Evolutionary conservation across 2,113 vertebrate species (phyloP), one percentile per base, ranked within the genome.

Genomic region (Myotis yumanensis): DNA sequence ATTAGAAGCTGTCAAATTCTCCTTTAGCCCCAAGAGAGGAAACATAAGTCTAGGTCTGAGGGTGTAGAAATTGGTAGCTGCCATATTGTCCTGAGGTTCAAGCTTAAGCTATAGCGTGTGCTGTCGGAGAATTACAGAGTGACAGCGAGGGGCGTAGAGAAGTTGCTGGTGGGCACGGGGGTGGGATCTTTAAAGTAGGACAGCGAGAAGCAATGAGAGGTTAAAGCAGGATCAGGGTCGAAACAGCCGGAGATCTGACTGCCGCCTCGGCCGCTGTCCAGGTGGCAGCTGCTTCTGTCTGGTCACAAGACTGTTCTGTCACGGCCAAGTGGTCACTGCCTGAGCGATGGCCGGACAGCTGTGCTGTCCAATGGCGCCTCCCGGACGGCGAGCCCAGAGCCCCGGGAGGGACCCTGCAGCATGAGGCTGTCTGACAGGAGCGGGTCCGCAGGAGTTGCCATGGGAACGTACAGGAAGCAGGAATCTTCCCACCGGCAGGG

Each of bases 361-460:
- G 25, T 22, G 20, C 12, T 66, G 46, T 37, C 48, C 57, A 5
- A 17, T 3, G 62, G 25, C 4, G 7, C 12, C 18, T 68, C 52
- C 2, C 0, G 4, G 46, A 1, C 5, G 0, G 5, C 25, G 0
- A 0, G 3, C 66, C 66, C 10, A 2, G 30, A 7, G 48, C 0
- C 1, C 37, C 79, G 10, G 37, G 75, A 54, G 69, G 43, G 2
- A 3, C 22, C 17, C 7, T 1, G 85, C 46, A 46, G 2, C 14
- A 18, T 10, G 22, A 11, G 81, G 17, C 40, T 17, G 18, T 35
- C 48, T 0, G 14, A 37, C 14, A 83, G 57, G 43, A 22, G 46
- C 15, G 32, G 0, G 52, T 37, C 23, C 32, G 15, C 57, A 1
- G 0, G 3, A 1, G 4, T 32, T 37, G 90, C 81, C 35, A 15